These are phyloP conservation scores for Latrodectus geometricus DNA, from an alignment of 1,140 invertebrate species.

Conservation along the genomic window DNA sequence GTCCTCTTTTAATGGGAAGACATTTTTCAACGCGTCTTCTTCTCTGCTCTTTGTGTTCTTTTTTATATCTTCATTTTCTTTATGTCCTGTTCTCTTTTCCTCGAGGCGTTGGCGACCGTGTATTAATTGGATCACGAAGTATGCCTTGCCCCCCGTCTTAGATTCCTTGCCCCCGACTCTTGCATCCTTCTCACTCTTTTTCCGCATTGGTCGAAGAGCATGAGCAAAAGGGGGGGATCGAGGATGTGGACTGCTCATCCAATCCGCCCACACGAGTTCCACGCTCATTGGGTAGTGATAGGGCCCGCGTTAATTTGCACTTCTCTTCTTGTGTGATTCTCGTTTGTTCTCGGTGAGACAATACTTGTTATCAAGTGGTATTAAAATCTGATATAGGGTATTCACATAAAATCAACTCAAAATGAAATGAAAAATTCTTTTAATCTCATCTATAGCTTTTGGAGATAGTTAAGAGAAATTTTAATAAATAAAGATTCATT, in stretches of 20 bases:
- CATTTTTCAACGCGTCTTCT: conserved; percentile 46
- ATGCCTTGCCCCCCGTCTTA: background rate
- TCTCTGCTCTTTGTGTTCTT: conserved; percentile 36
- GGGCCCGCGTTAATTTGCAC: background rate
- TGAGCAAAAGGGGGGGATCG: conserved; percentile 1
- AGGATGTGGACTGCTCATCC: conserved; percentile 17
- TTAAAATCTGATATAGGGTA: no score
- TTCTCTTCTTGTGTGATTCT: background rate
- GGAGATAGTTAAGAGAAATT: no score
- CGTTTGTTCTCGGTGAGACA: background rate
- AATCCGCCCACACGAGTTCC: background rate
- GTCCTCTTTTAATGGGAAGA: conserved; percentile 55
- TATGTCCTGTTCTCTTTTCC: conserved; percentile 13
- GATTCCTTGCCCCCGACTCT: background rate
- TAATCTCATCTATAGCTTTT: no score
- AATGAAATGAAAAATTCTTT: no score
- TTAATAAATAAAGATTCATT: no score
- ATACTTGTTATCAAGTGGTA: background rate
- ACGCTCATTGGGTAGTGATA: conserved; percentile 28
- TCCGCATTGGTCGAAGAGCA: conserved; percentile 39
- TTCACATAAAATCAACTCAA: no score
- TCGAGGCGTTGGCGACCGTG: conserved; percentile 49
- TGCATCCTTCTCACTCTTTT: conserved; percentile 29
- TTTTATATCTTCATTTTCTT: conserved; percentile 20
- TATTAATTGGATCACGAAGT: conserved; percentile 60